Base-by-base conservation (phyloP, 1,140 invertebrate genomes). In the Anadara kagoshimensis region DNA sequence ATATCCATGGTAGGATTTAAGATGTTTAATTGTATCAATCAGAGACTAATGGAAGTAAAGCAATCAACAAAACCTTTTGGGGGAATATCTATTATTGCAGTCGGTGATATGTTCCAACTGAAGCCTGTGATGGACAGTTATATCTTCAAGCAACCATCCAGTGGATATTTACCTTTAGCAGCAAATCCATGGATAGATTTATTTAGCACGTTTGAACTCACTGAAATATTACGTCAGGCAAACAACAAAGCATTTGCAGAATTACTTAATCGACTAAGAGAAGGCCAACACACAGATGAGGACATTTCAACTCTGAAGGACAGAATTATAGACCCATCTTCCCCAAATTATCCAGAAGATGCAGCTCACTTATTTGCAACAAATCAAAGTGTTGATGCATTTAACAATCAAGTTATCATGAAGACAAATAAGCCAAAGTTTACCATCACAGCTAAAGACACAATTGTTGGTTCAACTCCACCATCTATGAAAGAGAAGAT, bases 81-180 rank as follows among this genome's bases (percentile, higher is more conserved):
- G 12, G 57, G 36, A n/a, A 59, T 59, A n/a, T 43, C 57, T 43
- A 29, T 59, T 20, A 59, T 59, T 11, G 57, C 57, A n/a, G 57
- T 59, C 24, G 74, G 78, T n/a, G 78, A 77, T 66, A 43, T 79
- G 16, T 79, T 77, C 57, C 66, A 79, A 59, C 44, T 79, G n/a
- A 67, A 75, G 47, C 76, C 79, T 36, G 76, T 80, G 8, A 70
- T 64, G 44, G 79, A 80, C 66, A 14, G 22, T 20, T 80, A 70
- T 44, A 69, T 78, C 56, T 80, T 80, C 61, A n/a, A 36, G 16
- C 62, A 61, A 18, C 56, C 62, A 14, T 67, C 26, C 18, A 56
- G 57, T 56, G 54, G 49, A 8, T 76, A 73, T 56, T 43, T 58
- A 24, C 72, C 76, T 14, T 59, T 80, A 45, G 72, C 79, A 41